Base-by-base conservation (phyloP, 2,113 vertebrate genomes). In the Atherinomorus stipes region DNA sequence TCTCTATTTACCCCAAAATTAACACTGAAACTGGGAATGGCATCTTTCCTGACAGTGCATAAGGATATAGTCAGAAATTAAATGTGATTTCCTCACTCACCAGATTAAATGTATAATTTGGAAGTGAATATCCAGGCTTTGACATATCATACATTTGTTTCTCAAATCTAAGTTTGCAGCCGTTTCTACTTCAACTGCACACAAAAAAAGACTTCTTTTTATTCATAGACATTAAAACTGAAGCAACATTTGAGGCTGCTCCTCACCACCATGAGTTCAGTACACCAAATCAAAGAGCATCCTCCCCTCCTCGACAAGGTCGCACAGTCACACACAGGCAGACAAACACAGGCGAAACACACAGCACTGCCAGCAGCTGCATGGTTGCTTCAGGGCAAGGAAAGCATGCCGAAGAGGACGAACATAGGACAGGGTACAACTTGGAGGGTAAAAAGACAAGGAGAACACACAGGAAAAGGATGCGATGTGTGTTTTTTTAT, bases 221-320 rank as follows among this genome's bases (percentile, higher is more conserved):
- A 74, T 76, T 73, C 72, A 64, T 49, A 64, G 66, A 62, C 70
- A 54, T 57, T 62, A 47, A 28, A 47, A 44, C 44, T 54, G 22
- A 60, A 56, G 23, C 61, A 16, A 66, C 47, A 65, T 74, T 60
- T 74, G 57, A 76, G 64, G 58, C 62, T 19, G n/a, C 63, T 69
- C 58, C 64, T 64, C 11, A 7, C 66, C 26, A 34, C 65, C 38
- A 62, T 51, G 57, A 61, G 69, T 75, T 89, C 72, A 83, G 31
- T 53, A 59, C 78, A 71, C 49, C 76, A 83, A 58, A 81, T 57
- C 78, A 77, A 64, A 81, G 56, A 85, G 47, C 51, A 64, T 76
- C 59, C 62, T 62, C 76, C 38, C 59, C 80, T 38, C 42, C 28
- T 66, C 79, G 72, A 85, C 87, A 89, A 91, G 89, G 86, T 91